Percentiles rank a stretch among this genome's conserved stretches.
Evolutionary conservation across 1,140 invertebrate genomes (phyloP).

Genomic region (Drosophila miranda): DNA sequence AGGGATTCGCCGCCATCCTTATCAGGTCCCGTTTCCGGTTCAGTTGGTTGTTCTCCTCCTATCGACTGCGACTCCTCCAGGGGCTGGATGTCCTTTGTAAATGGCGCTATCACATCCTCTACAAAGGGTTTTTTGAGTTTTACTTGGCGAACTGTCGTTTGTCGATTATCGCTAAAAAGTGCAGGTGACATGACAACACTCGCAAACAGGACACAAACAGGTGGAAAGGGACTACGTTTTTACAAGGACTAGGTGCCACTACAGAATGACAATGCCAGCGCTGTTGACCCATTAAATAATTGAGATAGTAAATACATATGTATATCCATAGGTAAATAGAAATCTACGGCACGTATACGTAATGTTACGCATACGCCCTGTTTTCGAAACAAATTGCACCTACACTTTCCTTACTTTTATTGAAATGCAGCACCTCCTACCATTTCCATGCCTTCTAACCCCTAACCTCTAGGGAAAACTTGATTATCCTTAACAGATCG

Average conservation of each 20-base stretch:
- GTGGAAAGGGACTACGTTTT: constrained; percentile 3
- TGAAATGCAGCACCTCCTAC: constrained; percentile 16
- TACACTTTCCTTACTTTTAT: background rate
- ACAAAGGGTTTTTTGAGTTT: constrained; percentile 33
- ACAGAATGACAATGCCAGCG: constrained; percentile 40
- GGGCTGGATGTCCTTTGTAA: constrained; percentile 1
- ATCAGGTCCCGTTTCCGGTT: constrained; percentile 36
- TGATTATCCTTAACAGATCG: constrained; percentile 38
- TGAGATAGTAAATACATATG: background rate
- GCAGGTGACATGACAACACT: constrained; percentile 18
- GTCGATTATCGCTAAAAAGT: constrained; percentile 28
- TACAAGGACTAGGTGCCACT: constrained; percentile 31
- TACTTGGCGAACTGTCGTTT: constrained; percentile 5
- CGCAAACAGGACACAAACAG: constrained; percentile 1
- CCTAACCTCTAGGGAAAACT: constrained; percentile 1
- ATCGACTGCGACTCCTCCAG: constrained; percentile 6
- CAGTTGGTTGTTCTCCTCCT: background rate
- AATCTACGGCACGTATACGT: constrained; percentile 33
- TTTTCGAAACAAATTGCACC: background rate
- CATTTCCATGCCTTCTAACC: no score
- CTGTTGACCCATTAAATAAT: constrained; percentile 16
- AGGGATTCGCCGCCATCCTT: constrained; percentile 72
- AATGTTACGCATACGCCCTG: constrained; percentile 60
- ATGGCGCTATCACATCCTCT: constrained; percentile 64
- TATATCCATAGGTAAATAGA: constrained; percentile 18